phyloP scores from a whole-genome alignment of 2,113 vertebrate genomes.

The Caretta caretta region DNA sequence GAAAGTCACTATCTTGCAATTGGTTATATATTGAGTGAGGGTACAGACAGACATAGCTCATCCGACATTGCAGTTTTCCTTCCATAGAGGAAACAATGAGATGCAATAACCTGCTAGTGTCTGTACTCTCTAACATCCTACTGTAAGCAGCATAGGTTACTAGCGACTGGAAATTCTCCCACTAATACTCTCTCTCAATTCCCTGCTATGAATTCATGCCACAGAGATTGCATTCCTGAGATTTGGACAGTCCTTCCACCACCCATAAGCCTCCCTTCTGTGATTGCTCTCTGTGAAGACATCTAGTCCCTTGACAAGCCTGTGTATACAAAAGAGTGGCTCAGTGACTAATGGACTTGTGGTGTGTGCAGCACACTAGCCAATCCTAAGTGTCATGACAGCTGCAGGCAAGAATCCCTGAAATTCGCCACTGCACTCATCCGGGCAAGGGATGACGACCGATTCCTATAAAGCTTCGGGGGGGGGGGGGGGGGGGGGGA shows the following conservation, averaged over 20 bases:
- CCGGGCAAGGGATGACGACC: neutral
- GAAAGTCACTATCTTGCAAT: neutral
- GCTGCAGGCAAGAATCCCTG: neutral
- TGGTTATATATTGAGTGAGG: neutral
- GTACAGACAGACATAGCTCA: neutral
- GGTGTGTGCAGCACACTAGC: neutral
- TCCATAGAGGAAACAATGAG: neutral
- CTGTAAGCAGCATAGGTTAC: neutral
- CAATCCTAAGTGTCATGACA: accelerated
- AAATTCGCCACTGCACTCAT: neutral
- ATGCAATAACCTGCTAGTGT: neutral
- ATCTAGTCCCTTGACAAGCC: neutral
- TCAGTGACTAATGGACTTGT: neutral
- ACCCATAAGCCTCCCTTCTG: accelerated
- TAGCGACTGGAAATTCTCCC: neutral
- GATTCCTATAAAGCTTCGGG: neutral
- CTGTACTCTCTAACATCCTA: neutral
- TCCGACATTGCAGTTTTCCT: neutral
- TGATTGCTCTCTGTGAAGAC: neutral
- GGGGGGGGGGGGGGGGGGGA: neutral
- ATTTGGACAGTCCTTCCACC: neutral
- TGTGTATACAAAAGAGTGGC: neutral
- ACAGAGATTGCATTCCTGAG: neutral
- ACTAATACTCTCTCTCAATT: neutral
- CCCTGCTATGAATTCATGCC: neutral